Evolutionary conservation across 2,797 vertebrate species (phyloP), one percentile per base, ranked within the genome.

Genomic region (Darevskia nairensis): DNA sequence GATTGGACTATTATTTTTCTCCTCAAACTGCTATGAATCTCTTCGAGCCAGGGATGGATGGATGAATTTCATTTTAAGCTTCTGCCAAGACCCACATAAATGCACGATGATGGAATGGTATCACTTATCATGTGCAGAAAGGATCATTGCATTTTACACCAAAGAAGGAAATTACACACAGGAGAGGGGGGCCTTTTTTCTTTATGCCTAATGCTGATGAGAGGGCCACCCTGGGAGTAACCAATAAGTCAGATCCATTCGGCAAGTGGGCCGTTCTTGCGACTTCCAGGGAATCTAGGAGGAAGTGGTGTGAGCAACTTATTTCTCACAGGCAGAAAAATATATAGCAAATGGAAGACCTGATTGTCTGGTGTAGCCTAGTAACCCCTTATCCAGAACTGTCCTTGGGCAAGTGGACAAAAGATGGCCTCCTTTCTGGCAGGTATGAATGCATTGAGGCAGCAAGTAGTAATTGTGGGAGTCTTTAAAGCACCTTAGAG

Each of bases 51-150:
- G 81, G 46, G 29, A 84, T 17, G 74, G 64, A 82, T 41, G 35
- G 35, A 59, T 71, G 10, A 4, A 71, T 71, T 77, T 80, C 27
- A 68, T 77, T 46, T 86, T 55, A 80, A 35, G n/a, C 25, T 29
- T 69, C 59, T 83, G 72, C 80, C 80, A 83, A 88, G 86, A 39
- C 32, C 27, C 29, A 3, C 44, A 55, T 77, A 77, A 88, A 69
- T 77, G 23, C 50, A 44, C 19, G 32, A 69, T 83, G 80, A 41
- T 66, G 61, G 80, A 83, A 55, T 50, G 68, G 21, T 77, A 55
- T 50, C 80, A 83, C 83, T 88, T 68, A 83, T 88, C 80, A 88
- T 55, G 23, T 46, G 46, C 80, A 50, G 61, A 74, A 83, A 78
- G 80, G 61, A 83, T 55, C 61, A 59, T 78, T 88, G 55, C 80